Evolutionary conservation across 2,797 vertebrate genomes (phyloP), one percentile per base, ranked within the genome.

Genomic region (Sebastes elongatus): DNA sequence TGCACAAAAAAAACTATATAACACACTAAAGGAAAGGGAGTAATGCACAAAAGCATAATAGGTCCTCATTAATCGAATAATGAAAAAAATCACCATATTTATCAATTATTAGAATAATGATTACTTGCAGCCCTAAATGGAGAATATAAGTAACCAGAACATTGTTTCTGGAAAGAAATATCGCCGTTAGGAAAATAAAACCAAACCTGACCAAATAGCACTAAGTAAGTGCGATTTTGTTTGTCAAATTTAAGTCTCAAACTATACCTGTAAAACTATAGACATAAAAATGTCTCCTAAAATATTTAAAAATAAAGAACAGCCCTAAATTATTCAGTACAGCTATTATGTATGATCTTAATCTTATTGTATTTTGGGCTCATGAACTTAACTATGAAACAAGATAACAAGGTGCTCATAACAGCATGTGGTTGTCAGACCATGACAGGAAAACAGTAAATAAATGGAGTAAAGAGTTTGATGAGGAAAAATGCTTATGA

Each of bases 361-460:
- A 72, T 81, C 72, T 61, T 35, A 74, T 60, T 66, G 6, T 61
- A 69, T 74, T 80, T 70, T 56, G 5, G 64, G 71, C 69, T 86
- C 73, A 46, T 83, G 81, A 72, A 73, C 14, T 32, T 65, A 72
- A 86, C 57, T 69, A 30, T 80, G 9, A 71, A 83, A 84, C 69
- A 76, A 77, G 76, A 83, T 73, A 85, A 85, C 66, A 76, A 74
- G 66, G 70, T 66, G 49, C 57, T 68, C 30, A 18, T 65, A 84
- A 78, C 82, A 88, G 83, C 80, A 84, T 83, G 83, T 62, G 78
- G 71, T 76, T 89, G 84, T 91, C 87, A 83, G 88, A 90, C 71
- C 67, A 73, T 78, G 88, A 78, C 71, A 65, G 71, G 33, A 78
- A 86, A 85, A 78, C 75, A 82, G 61, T 76, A 80, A 82, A 87